phyloP scores from a whole-genome alignment of 2,797 vertebrate genomes.

The Meda fulgida region DNA sequence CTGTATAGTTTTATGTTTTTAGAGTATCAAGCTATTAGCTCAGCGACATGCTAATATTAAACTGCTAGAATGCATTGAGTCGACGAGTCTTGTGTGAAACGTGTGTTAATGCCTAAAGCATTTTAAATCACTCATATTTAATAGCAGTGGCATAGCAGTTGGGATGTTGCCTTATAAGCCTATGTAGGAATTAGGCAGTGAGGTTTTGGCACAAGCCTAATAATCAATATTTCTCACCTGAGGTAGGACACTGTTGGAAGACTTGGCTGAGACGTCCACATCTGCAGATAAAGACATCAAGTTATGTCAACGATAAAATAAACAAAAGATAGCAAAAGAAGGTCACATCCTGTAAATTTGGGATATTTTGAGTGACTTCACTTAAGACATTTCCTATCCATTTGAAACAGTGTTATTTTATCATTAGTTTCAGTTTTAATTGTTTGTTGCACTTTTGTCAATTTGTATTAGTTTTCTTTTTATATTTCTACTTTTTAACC shows the following conservation, averaged over 20 bases:
- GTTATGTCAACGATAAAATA: conserved; percentile 25
- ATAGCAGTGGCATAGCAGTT: neutral
- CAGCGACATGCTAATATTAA: neutral
- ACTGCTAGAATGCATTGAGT: neutral
- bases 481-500: neutral
- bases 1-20: neutral
- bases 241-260: conserved; percentile 79
- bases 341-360: neutral
- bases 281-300: conserved; percentile 63
- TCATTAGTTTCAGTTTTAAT: neutral
- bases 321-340: neutral
- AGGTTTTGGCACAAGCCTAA: neutral
- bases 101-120: neutral
- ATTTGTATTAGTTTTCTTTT: neutral
- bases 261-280: conserved; percentile 66
- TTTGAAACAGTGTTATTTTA: neutral
- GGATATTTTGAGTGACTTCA: neutral
- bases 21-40: neutral
- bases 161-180: neutral
- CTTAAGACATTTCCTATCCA: neutral
- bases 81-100: neutral
- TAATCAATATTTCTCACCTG: conserved; percentile 70
- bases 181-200: neutral
- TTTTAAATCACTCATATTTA: neutral
- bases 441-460: neutral